Conservation (phyloP, 2,888 invertebrate genomes). For the Tinea semifulvella region DNA sequence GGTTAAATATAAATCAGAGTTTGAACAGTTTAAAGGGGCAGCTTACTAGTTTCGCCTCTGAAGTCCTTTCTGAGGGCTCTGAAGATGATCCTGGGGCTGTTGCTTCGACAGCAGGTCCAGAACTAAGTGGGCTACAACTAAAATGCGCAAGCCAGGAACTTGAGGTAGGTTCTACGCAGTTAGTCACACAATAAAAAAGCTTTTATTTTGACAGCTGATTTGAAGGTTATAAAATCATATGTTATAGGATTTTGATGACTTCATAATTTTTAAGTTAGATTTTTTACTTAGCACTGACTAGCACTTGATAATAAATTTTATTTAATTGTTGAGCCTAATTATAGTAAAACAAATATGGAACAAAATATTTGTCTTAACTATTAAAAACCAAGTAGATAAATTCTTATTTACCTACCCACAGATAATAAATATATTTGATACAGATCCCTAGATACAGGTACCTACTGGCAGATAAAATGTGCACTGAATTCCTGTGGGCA, state of each 20-base stretch:
- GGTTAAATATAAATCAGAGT: conserved; percentile 74
- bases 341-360: no score
- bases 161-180: conserved; percentile 57
- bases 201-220: conserved; percentile 36
- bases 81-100: conserved; percentile 49
- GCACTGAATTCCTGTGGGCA: no score
- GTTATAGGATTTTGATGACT: conserved; percentile 15
- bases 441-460: no score
- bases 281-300: no score
- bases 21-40: conserved; percentile 83
- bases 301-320: no score
- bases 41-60: conserved; percentile 87
- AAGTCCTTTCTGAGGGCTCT: conserved; percentile 82
- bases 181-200: conserved; percentile 8
- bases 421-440: no score
- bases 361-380: no score
- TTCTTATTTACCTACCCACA: no score
- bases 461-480: no score
- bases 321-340: no score
- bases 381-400: no score
- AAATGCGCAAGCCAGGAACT: conserved; percentile 67
- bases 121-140: conserved; percentile 61
- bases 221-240: conserved; percentile 54
- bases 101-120: conserved; percentile 26
- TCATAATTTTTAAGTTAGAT: no score